Evolutionary conservation across 2,113 vertebrate species (phyloP).

Genomic region (Damaliscus lunatus): DNA sequence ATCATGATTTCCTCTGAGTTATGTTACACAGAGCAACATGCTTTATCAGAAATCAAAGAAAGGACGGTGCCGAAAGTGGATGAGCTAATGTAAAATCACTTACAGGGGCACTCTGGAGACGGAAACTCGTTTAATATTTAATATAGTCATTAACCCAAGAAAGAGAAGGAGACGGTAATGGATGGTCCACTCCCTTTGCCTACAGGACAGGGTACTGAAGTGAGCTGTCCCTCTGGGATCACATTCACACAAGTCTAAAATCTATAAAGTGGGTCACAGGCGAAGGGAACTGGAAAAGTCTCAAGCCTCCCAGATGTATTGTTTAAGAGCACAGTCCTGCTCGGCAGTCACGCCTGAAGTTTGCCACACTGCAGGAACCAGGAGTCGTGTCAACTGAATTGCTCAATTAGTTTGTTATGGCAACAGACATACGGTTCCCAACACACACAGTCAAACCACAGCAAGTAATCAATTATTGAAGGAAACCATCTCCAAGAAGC

Average conservation of each 20-base stretch:
- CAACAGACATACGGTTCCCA: constrained; percentile 73
- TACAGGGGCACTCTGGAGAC: constrained; percentile 78
- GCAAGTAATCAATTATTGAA: constrained; percentile 82
- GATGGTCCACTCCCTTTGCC: constrained; percentile 77
- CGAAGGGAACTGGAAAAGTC: constrained; percentile 71
- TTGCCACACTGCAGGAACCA: not conserved
- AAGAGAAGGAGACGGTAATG: constrained; percentile 77
- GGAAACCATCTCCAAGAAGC: constrained; percentile 64
- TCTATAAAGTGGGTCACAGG: constrained; percentile 78
- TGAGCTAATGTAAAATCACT: constrained; percentile 85
- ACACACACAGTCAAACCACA: constrained; percentile 68
- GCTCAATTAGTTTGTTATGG: constrained; percentile 79
- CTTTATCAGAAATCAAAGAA: constrained; percentile 83
- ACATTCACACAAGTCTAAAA: constrained; percentile 69
- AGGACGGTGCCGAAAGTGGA: constrained; percentile 73
- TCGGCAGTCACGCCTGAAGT: constrained; percentile 26
- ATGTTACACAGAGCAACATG: constrained; percentile 79
- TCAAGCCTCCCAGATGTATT: constrained; percentile 65
- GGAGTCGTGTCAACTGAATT: constrained; percentile 58
- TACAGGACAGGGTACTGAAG: constrained; percentile 72
- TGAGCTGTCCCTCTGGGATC: constrained; percentile 72
- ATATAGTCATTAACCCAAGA: constrained; percentile 85
- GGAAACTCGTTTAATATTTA: constrained; percentile 83
- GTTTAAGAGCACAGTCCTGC: constrained; percentile 46
- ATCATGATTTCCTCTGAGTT: constrained; percentile 80